A percentile compares a stretch with the other conserved stretches of the same genome.
Conservation (phyloP, 2,797 vertebrate genomes). For the Poeciliopsis turneri region DNA sequence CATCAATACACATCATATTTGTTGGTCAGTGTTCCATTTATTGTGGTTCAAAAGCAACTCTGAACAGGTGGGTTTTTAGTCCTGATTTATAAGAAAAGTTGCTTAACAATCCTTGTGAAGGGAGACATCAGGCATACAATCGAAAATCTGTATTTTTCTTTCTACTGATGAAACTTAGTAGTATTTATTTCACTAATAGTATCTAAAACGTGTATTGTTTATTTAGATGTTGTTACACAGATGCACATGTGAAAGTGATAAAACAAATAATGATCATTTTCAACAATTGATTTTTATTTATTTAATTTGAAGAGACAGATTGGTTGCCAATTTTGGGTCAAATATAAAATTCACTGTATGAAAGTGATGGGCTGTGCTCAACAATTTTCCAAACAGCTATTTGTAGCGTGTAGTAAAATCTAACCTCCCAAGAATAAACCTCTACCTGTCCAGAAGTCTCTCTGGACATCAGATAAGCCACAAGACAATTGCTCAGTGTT, state of each 20-base stretch:
- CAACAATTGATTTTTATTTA: not conserved
- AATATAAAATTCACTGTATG: no score
- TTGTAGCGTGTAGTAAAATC: no score
- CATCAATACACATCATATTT: no score
- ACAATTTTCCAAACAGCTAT: no score
- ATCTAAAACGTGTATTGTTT: not conserved
- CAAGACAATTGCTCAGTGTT: not conserved
- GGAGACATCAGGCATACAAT: not conserved
- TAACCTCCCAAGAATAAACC: no score
- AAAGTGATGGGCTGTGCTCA: no score
- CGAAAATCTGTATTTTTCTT: not conserved
- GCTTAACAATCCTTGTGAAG: not conserved
- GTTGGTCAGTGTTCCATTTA: no score
- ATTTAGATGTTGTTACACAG: not conserved
- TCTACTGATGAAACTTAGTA: not conserved
- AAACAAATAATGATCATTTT: not conserved
- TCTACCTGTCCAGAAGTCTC: not conserved
- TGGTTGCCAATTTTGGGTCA: not conserved
- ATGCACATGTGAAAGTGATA: not conserved
- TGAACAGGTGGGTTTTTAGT: not conserved
- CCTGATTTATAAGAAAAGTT: not conserved
- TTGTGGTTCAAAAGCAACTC: no score
- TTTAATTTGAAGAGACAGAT: not conserved
- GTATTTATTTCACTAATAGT: not conserved
- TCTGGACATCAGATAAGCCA: not conserved